phyloP scores from a whole-genome alignment of 2,797 vertebrate genomes.

The Peromyscus melanophrys region DNA sequence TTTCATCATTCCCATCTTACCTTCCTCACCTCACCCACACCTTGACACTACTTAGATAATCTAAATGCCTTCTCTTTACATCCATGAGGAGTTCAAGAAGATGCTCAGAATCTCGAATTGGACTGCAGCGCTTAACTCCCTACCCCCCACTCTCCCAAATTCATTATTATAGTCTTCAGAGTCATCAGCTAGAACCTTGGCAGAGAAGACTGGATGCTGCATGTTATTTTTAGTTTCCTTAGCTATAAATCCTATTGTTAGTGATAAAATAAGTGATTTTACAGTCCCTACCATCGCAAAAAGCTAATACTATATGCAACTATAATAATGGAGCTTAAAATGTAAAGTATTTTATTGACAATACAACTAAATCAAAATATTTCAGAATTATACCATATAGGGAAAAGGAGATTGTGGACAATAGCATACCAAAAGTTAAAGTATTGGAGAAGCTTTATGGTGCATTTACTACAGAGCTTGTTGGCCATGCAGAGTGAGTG shows the following conservation, averaged over 20 bases:
- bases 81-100: background rate
- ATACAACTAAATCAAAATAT: background rate
- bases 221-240: background rate
- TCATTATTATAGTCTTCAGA: background rate
- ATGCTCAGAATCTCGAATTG: background rate
- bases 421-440: background rate
- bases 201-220: background rate
- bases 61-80: background rate
- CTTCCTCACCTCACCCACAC: accelerated
- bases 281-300: background rate
- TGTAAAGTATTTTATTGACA: background rate
- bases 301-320: background rate
- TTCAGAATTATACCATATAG: background rate
- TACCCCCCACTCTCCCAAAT: background rate
- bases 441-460: background rate
- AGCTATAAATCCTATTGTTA: background rate
- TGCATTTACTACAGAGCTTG: background rate
- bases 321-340: background rate
- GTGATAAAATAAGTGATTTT: background rate
- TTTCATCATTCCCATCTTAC: accelerated
- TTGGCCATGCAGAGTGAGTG: background rate
- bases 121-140: background rate
- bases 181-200: background rate
- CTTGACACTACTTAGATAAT: accelerated
- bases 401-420: no score